Percentiles rank a stretch among this genome's conserved stretches.
Conservation (phyloP, 2,888 invertebrate genomes). For the Malthinus seriepunctatus region DNA sequence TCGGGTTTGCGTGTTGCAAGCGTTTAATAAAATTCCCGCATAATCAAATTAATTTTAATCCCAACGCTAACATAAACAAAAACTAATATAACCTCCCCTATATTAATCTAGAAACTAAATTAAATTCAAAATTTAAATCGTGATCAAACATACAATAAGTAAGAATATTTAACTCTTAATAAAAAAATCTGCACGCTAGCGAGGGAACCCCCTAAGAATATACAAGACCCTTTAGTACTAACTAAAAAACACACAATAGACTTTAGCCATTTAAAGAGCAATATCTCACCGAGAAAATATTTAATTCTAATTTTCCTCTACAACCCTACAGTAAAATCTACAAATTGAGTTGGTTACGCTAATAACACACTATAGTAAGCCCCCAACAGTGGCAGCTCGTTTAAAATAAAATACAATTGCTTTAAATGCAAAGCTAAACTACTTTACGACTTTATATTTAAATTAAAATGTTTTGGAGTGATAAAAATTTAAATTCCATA, state of each 20-base stretch:
- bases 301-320: constrained; percentile 40
- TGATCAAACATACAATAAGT: constrained; percentile 34
- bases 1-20: constrained; percentile 14
- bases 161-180: constrained; percentile 40
- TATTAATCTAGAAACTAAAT: constrained; percentile 33
- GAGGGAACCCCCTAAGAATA: constrained; percentile 28
- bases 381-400: no score
- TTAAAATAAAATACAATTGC: no score
- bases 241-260: constrained; percentile 43
- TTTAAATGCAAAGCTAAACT: no score
- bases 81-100: constrained; percentile 29
- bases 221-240: constrained; percentile 38
- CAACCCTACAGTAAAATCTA: constrained; percentile 37
- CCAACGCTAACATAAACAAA: constrained; percentile 31
- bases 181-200: constrained; percentile 41
- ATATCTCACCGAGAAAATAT: constrained; percentile 46
- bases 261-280: constrained; percentile 45
- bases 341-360: constrained; percentile 50
- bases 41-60: constrained; percentile 32
- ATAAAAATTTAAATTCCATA: no score
- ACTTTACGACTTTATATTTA: no score
- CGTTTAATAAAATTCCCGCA: constrained; percentile 32
- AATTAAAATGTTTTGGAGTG: no score
- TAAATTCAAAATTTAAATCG: constrained; percentile 40
- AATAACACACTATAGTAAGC: constrained; percentile 36